Percentiles rank a stretch among this genome's conserved stretches.
phyloP scores from a whole-genome alignment of 2,797 vertebrate species.

The Buphagus erythrorhynchus region DNA sequence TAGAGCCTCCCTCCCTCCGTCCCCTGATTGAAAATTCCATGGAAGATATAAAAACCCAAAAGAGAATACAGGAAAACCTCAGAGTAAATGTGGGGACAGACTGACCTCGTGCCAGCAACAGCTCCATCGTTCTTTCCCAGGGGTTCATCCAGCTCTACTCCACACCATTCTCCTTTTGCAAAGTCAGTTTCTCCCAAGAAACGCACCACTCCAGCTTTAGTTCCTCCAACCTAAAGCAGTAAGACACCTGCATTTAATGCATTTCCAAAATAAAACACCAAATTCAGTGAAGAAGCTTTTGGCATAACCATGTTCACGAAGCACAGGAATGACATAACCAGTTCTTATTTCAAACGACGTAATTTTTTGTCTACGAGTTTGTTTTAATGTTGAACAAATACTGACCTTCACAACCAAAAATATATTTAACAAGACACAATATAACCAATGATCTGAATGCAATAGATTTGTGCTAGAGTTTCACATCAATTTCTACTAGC shows the following conservation, averaged over 20 bases:
- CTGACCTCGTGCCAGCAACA: slow-evolving; percentile 90
- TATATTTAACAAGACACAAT: not conserved
- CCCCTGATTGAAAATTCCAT: accelerated
- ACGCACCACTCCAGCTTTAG: slow-evolving; percentile 96
- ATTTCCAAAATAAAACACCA: not conserved
- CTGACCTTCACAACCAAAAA: not conserved
- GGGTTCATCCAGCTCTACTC: slow-evolving; percentile 91
- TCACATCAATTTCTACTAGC: not conserved
- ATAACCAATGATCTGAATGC: not conserved
- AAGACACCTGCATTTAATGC: not conserved
- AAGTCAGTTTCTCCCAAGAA: slow-evolving; percentile 97
- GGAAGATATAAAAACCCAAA: not conserved
- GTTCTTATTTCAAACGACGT: not conserved
- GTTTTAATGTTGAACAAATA: not conserved
- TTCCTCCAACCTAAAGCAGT: slow-evolving; percentile 88
- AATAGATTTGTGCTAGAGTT: not conserved
- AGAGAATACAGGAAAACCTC: not conserved
- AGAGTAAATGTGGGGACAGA: accelerated
- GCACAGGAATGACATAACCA: not conserved
- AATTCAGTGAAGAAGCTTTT: not conserved
- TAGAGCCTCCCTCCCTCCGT: not conserved
- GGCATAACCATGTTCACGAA: not conserved
- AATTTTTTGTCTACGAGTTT: not conserved
- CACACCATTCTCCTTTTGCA: slow-evolving; percentile 98
- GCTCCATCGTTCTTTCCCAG: slow-evolving; percentile 97